Conservation (phyloP, 30 jellyfish, hydroid and myxozoan species). For the Phacellophora camtschatica region DNA sequence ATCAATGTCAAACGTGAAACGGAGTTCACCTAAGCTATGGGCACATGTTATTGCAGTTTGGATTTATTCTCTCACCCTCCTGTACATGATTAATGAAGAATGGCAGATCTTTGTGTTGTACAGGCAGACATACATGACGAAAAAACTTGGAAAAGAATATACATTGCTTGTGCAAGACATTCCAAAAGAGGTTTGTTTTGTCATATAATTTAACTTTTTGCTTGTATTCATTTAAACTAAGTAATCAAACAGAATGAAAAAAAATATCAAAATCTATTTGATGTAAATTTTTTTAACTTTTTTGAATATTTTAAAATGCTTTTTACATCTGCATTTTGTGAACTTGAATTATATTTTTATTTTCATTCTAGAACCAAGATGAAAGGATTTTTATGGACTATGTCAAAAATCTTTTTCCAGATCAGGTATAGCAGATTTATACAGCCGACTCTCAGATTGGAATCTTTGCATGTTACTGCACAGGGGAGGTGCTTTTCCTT, state of each 20-base stretch:
- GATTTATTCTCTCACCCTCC: slow-evolving; percentile 69
- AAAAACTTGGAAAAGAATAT: slow-evolving; percentile 64
- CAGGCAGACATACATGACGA: slow-evolving; percentile 80
- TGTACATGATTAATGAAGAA: slow-evolving; percentile 64
- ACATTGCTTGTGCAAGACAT: slow-evolving; percentile 75
- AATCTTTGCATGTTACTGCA: neutral
- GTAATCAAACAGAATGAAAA: no score
- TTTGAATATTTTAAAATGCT: no score
- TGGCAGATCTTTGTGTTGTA: slow-evolving; percentile 76
- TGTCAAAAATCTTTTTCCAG: slow-evolving; percentile 71
- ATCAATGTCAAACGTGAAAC: slow-evolving; percentile 84
- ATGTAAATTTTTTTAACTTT: no score
- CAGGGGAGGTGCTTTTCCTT: no score
- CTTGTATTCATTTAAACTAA: no score
- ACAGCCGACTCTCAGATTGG: neutral
- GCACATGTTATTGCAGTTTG: slow-evolving; percentile 94
- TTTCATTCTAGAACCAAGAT: slow-evolving; percentile 56
- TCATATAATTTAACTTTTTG: neutral
- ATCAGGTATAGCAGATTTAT: slow-evolving; percentile 60
- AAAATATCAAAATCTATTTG: no score
- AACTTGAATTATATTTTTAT: no score
- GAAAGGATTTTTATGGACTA: slow-evolving; percentile 30
- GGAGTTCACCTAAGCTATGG: slow-evolving; percentile 75
- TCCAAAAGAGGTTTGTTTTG: slow-evolving; percentile 65
- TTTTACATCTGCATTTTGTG: no score